phyloP scores from a whole-genome alignment of 2,113 vertebrate genomes.

The Zosterops hypoxanthus region DNA sequence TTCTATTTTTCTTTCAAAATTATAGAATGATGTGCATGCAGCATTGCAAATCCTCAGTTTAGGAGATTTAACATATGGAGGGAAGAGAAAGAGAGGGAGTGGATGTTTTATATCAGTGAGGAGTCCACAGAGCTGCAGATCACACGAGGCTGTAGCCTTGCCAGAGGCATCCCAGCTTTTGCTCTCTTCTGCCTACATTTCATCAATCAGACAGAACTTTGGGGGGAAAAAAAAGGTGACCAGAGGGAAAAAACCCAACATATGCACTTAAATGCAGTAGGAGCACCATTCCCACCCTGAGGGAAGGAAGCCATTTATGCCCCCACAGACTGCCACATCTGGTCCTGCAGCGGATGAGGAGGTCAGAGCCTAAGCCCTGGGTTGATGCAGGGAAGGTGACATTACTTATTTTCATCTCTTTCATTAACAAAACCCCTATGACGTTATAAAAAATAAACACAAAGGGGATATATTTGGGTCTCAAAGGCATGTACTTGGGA shows the following conservation, averaged over 20 bases:
- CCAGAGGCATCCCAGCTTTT: fast-evolving
- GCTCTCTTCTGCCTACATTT: neutral
- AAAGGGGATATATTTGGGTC: neutral
- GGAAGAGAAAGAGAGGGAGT: neutral
- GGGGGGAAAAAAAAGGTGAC: neutral
- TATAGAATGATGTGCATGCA: neutral
- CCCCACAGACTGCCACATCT: neutral
- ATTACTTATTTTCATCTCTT: neutral
- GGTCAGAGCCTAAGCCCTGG: neutral
- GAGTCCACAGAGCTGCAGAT: neutral
- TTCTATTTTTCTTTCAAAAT: neutral
- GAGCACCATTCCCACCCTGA: neutral
- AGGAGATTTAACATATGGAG: neutral
- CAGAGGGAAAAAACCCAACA: neutral
- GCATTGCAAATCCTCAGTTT: neutral
- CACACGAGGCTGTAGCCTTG: fast-evolving
- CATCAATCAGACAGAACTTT: neutral
- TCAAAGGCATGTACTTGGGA: neutral
- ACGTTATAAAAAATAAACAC: neutral
- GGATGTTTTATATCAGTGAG: fast-evolving
- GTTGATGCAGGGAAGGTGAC: neutral
- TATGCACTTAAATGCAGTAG: neutral
- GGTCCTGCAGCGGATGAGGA: neutral
- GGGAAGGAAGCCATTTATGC: neutral
- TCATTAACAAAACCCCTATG: fast-evolving